Conservation (phyloP, 1,140 invertebrate species). For the Orchesella cincta region DNA sequence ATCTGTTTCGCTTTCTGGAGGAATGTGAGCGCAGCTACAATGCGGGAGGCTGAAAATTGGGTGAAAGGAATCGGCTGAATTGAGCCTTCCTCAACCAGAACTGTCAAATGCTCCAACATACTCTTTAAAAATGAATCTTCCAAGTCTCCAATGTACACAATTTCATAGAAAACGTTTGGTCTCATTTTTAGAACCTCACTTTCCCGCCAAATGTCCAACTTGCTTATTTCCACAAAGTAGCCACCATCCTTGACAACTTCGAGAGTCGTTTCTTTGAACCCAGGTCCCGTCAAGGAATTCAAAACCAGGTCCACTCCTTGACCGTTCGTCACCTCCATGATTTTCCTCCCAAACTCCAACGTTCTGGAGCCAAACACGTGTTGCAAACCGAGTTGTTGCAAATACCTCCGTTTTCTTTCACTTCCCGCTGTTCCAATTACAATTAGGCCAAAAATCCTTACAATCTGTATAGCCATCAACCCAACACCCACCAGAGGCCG, state of each 20-base stretch:
- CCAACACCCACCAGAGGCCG: background rate
- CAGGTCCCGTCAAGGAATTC: too few species aligned
- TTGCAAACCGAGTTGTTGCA: background rate
- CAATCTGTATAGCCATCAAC: constrained; percentile 6
- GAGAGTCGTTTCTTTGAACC: constrained; percentile 15
- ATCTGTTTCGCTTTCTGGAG: too few species aligned
- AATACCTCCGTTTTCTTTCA: background rate
- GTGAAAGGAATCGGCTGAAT: background rate
- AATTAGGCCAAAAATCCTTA: background rate
- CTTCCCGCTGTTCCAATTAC: background rate
- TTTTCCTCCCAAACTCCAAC: background rate
- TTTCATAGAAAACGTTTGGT: background rate
- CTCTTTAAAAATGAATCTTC: background rate
- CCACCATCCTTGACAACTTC: background rate
- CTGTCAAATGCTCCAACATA: background rate
- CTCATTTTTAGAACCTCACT: background rate
- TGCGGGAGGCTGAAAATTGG: background rate
- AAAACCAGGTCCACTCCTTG: constrained; percentile 10
- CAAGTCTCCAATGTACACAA: background rate
- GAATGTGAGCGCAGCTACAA: background rate
- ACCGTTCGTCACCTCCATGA: background rate
- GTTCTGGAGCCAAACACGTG: too few species aligned
- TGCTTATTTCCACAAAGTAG: constrained; percentile 11
- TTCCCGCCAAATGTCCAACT: background rate
- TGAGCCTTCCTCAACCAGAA: background rate